Evolutionary conservation across 2,797 vertebrate genomes (phyloP).

Genomic region (Astyanax mexicanus): DNA sequence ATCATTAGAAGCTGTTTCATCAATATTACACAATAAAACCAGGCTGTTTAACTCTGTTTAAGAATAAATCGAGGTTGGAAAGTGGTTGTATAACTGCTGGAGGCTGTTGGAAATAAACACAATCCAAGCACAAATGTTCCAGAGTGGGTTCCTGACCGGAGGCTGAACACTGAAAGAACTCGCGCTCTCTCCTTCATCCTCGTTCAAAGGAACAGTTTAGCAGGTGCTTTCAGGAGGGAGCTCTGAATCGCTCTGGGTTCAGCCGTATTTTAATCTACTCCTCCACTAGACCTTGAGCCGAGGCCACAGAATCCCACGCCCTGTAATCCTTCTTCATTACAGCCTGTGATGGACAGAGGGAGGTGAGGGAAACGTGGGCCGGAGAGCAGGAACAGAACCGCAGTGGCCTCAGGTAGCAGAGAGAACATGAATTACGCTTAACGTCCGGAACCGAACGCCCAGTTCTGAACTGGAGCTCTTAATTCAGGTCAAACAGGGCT

Average conservation of each 20-base stretch:
- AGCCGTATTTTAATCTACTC: conserved; percentile 40
- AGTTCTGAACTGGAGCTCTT: conserved; percentile 10
- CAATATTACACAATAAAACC: too few species aligned
- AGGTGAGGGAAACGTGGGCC: conserved; percentile 39
- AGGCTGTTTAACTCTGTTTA: too few species aligned
- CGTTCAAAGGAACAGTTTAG: conserved; percentile 21
- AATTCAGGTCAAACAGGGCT: conserved; percentile 16
- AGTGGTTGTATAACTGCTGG: too few species aligned
- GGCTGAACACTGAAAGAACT: too few species aligned
- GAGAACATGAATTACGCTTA: conserved; percentile 41
- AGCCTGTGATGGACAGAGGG: conserved; percentile 42
- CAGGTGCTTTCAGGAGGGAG: conserved; percentile 28
- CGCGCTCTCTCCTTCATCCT: conserved; percentile 5
- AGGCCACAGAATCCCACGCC: conserved; percentile 39
- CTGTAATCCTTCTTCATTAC: conserved; percentile 43
- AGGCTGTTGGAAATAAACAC: too few species aligned
- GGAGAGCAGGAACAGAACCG: too few species aligned
- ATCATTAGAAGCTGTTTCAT: too few species aligned
- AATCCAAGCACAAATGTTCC: too few species aligned
- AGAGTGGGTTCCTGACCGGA: too few species aligned
- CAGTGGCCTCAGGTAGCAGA: conserved; percentile 56
- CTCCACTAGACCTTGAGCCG: conserved; percentile 28
- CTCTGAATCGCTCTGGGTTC: conserved; percentile 3
- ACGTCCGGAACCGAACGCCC: conserved; percentile 26
- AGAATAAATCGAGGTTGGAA: too few species aligned